Conservation (phyloP, 2,113 vertebrate genomes). For the Cyrtonyx montezumae region DNA sequence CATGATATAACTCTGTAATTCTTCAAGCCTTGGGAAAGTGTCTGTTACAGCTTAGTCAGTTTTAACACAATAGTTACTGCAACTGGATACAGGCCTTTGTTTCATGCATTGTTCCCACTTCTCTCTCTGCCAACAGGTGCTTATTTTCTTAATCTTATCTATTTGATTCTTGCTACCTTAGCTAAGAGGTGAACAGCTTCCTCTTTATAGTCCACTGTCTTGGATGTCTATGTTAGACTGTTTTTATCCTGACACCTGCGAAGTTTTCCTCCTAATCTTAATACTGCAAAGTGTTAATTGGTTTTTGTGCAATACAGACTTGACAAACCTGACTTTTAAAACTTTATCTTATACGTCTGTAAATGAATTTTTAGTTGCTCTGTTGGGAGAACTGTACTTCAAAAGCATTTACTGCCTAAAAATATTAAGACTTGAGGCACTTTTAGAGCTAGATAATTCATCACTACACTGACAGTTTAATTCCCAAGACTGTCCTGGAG, state of each 20-base stretch:
- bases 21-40: slow-evolving; percentile 37
- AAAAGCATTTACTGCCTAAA: not conserved
- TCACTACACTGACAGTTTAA: not conserved
- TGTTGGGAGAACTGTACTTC: not conserved
- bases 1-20: not conserved
- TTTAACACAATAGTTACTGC: not conserved
- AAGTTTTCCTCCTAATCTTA: not conserved
- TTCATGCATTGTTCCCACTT: not conserved
- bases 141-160: slow-evolving; percentile 31
- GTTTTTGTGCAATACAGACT: not conserved
- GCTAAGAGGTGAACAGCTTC: not conserved
- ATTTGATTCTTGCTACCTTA: slow-evolving; percentile 23
- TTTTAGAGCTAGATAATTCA: not conserved
- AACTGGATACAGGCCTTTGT: slow-evolving; percentile 27
- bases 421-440: not conserved
- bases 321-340: not conserved
- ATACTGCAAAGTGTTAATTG: not conserved
- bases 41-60: not conserved
- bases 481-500: not conserved
- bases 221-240: not conserved
- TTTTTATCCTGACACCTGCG: not conserved
- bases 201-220: not conserved
- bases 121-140: not conserved
- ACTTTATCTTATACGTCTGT: not conserved
- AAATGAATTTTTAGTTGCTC: not conserved